These are phyloP conservation scores for Drosophila kikkawai DNA, from an alignment of 1,140 invertebrate genomes.

Conservation along the genomic window DNA sequence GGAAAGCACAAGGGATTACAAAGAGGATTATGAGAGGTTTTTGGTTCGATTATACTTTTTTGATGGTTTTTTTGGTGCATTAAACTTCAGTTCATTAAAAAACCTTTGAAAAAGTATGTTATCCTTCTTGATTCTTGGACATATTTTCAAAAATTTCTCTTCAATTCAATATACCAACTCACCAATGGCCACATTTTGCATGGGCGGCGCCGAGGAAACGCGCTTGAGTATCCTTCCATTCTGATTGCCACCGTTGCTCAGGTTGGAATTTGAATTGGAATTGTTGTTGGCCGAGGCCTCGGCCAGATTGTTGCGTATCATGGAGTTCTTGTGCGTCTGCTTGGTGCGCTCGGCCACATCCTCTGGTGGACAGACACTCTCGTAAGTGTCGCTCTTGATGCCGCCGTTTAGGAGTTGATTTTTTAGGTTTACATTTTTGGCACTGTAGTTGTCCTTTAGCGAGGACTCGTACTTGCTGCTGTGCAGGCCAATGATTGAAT, in stretches of 20 bases:
- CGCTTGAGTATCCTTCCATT: conserved; percentile 84
- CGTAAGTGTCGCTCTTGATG: conserved; percentile 84
- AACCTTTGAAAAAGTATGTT: too few species aligned
- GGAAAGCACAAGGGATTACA: neutral
- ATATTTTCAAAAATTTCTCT: too few species aligned
- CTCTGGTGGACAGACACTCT: conserved; percentile 84
- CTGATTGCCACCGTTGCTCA: conserved; percentile 41
- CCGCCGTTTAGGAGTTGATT: conserved; percentile 69
- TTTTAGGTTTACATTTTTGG: conserved; percentile 76
- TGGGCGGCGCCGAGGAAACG: conserved; percentile 86
- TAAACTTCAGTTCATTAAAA: too few species aligned
- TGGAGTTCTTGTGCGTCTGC: conserved; percentile 79
- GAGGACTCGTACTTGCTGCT: conserved; percentile 77
- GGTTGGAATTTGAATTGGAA: conserved; percentile 36
- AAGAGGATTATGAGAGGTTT: too few species aligned
- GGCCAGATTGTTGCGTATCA: conserved; percentile 78
- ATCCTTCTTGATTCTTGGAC: too few species aligned
- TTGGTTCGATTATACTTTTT: too few species aligned
- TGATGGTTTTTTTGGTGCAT: too few species aligned
- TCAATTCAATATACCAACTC: conserved; percentile 22
- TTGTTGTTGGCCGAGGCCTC: conserved; percentile 36
- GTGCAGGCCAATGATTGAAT: conserved; percentile 77
- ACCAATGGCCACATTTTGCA: conserved; percentile 77
- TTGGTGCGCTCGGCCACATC: conserved; percentile 82
- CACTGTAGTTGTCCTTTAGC: conserved; percentile 70